phyloP scores from a whole-genome alignment of 1,140 invertebrate genomes.

The Dufourea novaeangliae region DNA sequence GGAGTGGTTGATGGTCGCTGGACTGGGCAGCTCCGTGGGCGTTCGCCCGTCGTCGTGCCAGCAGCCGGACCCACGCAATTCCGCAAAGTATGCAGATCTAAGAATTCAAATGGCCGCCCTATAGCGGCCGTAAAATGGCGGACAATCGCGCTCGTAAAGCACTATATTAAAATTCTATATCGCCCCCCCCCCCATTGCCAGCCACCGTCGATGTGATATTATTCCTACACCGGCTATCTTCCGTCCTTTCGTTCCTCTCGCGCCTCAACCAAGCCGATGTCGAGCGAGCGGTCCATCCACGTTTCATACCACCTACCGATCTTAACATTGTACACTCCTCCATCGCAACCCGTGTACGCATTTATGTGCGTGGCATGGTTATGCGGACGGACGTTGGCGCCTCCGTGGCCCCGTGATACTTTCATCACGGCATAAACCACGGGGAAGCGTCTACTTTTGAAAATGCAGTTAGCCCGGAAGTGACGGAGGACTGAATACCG shows the following conservation, averaged over 20 bases:
- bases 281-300: conserved; percentile 1
- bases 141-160: conserved; percentile 82
- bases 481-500: neutral
- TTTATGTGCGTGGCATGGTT: conserved; percentile 49
- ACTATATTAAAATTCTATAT: conserved; percentile 83
- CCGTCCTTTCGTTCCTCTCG: conserved; percentile 16
- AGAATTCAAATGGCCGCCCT: conserved; percentile 81
- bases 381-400: conserved; percentile 54
- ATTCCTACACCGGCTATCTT: conserved; percentile 8
- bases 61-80: conserved; percentile 75
- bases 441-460: neutral
- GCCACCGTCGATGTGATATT: conserved; percentile 24
- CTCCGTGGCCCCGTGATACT: conserved; percentile 29
- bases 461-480: neutral
- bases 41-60: conserved; percentile 62
- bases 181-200: conserved; percentile 52
- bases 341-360: conserved; percentile 33
- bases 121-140: conserved; percentile 79
- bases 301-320: conserved; percentile 55
- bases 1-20: conserved; percentile 41
- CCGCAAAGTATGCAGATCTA: conserved; percentile 82
- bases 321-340: conserved; percentile 56
- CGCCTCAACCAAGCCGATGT: conserved; percentile 20
- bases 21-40: conserved; percentile 4
- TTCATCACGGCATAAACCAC: conserved; percentile 41